Percentiles rank a stretch among this genome's conserved stretches.
Conservation (phyloP, 2,797 vertebrate species). For the Avahi laniger region DNA sequence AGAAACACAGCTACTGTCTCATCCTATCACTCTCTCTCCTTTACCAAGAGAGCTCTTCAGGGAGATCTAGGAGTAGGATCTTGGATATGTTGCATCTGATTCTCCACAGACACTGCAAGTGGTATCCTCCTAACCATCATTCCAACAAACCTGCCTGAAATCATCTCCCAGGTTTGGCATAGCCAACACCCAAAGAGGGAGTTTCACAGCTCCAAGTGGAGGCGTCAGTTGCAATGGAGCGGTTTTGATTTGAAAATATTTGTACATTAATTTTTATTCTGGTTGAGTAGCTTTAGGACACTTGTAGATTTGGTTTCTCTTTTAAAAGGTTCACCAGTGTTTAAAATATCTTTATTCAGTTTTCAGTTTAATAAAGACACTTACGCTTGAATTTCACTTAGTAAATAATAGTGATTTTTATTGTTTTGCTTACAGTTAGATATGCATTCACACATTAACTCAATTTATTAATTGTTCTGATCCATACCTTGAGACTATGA, state of each 20-base stretch:
- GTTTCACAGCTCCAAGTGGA: not conserved
- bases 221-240: not conserved
- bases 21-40: not conserved
- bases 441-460: not conserved
- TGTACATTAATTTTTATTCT: conserved; percentile 20
- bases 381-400: conserved; percentile 27
- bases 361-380: not conserved
- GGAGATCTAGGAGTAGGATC: not conserved
- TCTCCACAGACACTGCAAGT: not conserved
- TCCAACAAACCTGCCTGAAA: not conserved
- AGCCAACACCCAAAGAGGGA: not conserved
- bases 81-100: not conserved
- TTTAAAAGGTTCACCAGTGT: not conserved
- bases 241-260: conserved; percentile 17
- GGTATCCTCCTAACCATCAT: not conserved
- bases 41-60: not conserved
- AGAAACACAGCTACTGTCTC: not conserved
- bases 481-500: not conserved
- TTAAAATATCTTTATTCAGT: not conserved
- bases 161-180: not conserved
- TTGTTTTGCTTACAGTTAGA: not conserved
- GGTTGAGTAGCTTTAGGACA: not conserved
- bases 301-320: not conserved
- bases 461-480: not conserved
- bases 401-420: not conserved